A percentile compares a stretch with the other conserved stretches of the same genome.
Conservation (phyloP, 2,888 invertebrate genomes). For the Oscheius sp. region DNA sequence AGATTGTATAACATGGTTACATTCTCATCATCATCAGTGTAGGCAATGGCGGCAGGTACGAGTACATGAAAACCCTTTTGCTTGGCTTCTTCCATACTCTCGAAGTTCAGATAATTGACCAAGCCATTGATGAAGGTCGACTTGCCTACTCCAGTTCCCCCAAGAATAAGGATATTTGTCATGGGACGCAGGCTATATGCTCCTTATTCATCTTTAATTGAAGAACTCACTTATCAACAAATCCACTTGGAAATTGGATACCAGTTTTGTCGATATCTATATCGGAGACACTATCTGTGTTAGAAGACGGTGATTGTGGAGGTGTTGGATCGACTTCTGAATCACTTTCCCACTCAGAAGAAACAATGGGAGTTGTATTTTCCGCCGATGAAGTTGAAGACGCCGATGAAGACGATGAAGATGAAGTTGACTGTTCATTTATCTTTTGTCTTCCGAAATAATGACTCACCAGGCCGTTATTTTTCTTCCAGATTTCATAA, state of each 20-base stretch:
- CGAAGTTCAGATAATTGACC: not conserved
- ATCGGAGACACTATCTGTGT: no score
- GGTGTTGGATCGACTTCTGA: no score
- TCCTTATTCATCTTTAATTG: no score
- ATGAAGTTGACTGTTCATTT: no score
- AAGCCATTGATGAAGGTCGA: slow-evolving; percentile 2
- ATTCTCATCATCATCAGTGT: not conserved
- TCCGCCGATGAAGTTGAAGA: no score
- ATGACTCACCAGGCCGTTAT: not conserved
- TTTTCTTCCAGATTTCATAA: slow-evolving; percentile 3
- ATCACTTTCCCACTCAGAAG: no score
- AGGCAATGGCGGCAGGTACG: not conserved
- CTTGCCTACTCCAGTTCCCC: not conserved
- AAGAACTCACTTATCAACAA: not conserved
- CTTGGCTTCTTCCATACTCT: not conserved
- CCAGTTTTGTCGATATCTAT: not conserved
- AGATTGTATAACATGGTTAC: no score
- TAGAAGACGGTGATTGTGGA: no score
- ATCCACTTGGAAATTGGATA: not conserved
- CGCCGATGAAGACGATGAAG: no score
- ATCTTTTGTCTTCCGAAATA: no score
- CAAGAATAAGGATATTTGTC: not conserved
- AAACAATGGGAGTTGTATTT: no score
- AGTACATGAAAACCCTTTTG: not conserved
- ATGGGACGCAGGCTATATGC: not conserved